A percentile compares a stretch with the other conserved stretches of the same genome.
Evolutionary conservation across 2,888 invertebrate species (phyloP).

Genomic region (Drosophila robusta): DNA sequence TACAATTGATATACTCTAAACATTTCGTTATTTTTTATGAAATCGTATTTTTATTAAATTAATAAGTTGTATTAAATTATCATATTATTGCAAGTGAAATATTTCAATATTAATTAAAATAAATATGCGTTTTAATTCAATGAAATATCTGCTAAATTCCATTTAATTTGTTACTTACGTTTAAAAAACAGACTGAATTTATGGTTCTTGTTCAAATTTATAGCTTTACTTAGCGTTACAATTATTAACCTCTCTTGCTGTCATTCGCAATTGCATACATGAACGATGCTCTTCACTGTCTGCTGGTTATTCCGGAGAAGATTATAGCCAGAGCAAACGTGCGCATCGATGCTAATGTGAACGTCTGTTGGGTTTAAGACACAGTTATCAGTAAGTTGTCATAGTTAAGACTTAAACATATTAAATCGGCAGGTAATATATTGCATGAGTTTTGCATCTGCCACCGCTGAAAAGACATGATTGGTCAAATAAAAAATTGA

Average conservation of each 20-base stretch:
- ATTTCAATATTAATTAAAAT: not conserved
- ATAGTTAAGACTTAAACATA: too few relatives aligned
- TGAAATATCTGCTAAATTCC: not conserved
- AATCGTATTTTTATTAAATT: not conserved
- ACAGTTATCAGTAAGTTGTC: too few relatives aligned
- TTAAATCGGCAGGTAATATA: not conserved
- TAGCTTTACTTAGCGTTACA: not conserved
- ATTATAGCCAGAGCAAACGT: conserved; percentile 16
- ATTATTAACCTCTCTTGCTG: conserved; percentile 4
- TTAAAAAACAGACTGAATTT: not conserved
- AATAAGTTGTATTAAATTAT: not conserved
- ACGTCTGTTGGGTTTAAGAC: not conserved
- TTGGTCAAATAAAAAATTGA: too few relatives aligned
- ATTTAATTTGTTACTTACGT: not conserved
- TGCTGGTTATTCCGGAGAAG: conserved; percentile 3
- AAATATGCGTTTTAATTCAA: not conserved
- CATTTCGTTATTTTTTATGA: not conserved
- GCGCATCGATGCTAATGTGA: conserved; percentile 6
- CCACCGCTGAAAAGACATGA: too few relatives aligned
- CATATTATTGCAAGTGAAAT: not conserved
- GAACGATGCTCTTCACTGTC: conserved; percentile 4
- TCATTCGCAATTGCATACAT: conserved; percentile 35
- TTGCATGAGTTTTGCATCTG: too few relatives aligned
- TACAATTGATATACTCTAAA: not conserved
- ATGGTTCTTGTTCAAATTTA: not conserved